Evolutionary conservation across 2,113 vertebrate genomes (phyloP).

Genomic region (Heteronetta atricapilla): DNA sequence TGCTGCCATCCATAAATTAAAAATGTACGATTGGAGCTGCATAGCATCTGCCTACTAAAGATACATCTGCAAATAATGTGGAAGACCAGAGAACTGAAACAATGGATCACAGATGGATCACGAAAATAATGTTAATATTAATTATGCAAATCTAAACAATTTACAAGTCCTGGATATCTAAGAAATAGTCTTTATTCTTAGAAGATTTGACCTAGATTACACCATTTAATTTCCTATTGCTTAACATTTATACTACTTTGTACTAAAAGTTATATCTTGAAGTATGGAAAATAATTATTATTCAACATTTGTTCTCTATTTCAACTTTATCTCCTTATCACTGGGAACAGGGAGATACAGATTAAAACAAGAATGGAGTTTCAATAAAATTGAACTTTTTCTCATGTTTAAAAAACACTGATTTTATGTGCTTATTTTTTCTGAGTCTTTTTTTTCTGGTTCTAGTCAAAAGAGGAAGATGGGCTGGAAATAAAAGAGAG

Average conservation of each 20-base stretch:
- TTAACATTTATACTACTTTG: neutral
- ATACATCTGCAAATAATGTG: neutral
- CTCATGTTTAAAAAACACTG: neutral
- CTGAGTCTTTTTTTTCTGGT: neutral
- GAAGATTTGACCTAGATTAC: neutral
- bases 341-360: neutral
- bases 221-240: neutral
- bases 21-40: slow-evolving; percentile 34
- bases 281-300: neutral
- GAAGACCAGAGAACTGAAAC: slow-evolving; percentile 3
- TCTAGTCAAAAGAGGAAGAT: neutral
- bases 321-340: neutral
- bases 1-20: slow-evolving; percentile 22
- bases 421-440: neutral
- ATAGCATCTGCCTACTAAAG: slow-evolving; percentile 29
- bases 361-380: neutral
- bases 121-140: slow-evolving; percentile 14
- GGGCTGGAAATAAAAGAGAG: neutral
- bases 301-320: neutral
- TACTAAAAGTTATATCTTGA: neutral
- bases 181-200: neutral
- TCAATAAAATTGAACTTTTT: neutral
- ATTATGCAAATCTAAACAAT: neutral
- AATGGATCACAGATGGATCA: neutral
- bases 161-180: neutral